A percentile compares a stretch with the other conserved stretches of the same genome.
phyloP scores from a whole-genome alignment of 2,113 vertebrate species.

The Pseudonaja textilis region DNA sequence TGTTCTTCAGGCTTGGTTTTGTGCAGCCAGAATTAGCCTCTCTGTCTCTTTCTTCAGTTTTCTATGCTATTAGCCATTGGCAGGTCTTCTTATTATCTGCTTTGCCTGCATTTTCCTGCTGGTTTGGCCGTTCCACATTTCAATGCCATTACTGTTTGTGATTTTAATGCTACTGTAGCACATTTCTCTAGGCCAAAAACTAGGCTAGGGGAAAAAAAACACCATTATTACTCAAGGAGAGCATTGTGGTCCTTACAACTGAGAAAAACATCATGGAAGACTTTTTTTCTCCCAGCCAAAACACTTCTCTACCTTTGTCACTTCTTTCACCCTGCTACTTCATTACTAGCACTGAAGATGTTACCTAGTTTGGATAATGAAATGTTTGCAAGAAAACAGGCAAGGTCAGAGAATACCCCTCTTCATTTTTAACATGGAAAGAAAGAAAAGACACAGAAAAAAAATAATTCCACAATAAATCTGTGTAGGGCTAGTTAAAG shows the following conservation, averaged over 20 bases:
- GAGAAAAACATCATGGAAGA: neutral
- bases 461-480: accelerated
- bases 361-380: neutral
- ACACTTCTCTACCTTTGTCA: neutral
- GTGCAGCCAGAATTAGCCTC: neutral
- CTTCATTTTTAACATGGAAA: neutral
- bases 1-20: neutral
- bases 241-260: neutral
- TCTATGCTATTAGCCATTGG: neutral
- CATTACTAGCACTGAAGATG: neutral
- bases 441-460: neutral
- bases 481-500: neutral
- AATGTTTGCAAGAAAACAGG: neutral
- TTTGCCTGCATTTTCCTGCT: neutral
- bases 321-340: neutral
- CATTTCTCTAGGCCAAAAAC: neutral
- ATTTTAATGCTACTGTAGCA: neutral
- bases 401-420: neutral
- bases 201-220: neutral
- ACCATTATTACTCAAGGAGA: neutral
- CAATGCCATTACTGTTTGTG: neutral
- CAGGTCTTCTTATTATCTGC: neutral
- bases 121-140: neutral
- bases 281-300: neutral
- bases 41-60: neutral